Conservation (phyloP, 2,888 invertebrate species). For the Julus scandinavius region DNA sequence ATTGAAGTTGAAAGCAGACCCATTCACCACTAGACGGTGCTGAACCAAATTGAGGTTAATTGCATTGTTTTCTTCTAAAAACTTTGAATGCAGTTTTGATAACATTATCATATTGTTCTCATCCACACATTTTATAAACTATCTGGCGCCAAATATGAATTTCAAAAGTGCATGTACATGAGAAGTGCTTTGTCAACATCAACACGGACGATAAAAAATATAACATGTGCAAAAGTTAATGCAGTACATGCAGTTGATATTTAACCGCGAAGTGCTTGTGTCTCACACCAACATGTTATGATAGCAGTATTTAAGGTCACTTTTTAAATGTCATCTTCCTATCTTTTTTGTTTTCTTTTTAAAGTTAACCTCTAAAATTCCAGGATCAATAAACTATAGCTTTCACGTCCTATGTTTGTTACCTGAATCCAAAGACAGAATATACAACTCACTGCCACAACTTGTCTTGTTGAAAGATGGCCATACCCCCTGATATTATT, state of each 20-base stretch:
- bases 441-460: not conserved
- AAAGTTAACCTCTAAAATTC: not conserved
- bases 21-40: no score
- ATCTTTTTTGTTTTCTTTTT: not conserved
- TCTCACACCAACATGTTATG: slow-evolving; percentile 7
- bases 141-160: not conserved
- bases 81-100: no score
- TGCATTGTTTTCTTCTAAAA: no score
- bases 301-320: not conserved
- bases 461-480: not conserved
- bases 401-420: no score
- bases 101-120: not conserved
- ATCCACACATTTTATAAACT: not conserved
- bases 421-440: not conserved
- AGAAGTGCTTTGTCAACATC: slow-evolving; percentile 35
- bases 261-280: slow-evolving; percentile 9
- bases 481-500: not conserved
- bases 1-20: no score
- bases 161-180: not conserved
- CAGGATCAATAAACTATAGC: not conserved
- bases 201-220: not conserved
- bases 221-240: not conserved
- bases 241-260: not conserved
- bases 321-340: not conserved
- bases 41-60: no score